phyloP scores from a whole-genome alignment of 92 coral and sea anemone genomes.

The Anthopleura xanthogrammica region DNA sequence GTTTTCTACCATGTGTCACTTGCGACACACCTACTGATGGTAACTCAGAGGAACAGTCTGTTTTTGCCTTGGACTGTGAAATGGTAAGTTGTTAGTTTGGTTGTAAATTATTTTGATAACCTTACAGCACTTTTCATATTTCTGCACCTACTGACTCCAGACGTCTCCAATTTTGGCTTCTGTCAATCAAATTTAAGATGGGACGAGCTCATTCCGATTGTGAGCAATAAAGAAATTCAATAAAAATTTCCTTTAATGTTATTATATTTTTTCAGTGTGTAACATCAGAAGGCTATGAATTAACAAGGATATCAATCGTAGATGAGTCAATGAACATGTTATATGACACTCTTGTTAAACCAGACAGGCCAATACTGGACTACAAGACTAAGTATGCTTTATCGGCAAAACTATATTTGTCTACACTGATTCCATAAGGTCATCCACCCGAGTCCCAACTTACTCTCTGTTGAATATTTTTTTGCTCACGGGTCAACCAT shows the following conservation, averaged over 20 bases:
- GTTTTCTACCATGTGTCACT: constrained; percentile 18
- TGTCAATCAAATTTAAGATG: too few species aligned
- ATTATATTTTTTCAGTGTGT: constrained; percentile 54
- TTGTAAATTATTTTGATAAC: too few species aligned
- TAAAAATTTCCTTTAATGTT: background rate
- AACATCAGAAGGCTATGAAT: constrained; percentile 71
- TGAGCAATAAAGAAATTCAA: too few species aligned
- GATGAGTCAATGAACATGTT: constrained; percentile 64
- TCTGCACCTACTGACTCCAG: too few species aligned
- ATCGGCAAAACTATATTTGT: too few species aligned
- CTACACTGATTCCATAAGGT: too few species aligned
- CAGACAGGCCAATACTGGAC: constrained; percentile 71
- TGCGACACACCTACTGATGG: background rate
- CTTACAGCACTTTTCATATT: too few species aligned
- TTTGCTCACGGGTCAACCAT: too few species aligned
- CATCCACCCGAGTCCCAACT: too few species aligned
- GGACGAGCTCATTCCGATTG: too few species aligned
- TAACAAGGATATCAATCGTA: constrained; percentile 85
- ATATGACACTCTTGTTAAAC: constrained; percentile 87
- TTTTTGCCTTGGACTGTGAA: constrained; percentile 95
- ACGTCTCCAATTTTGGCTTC: too few species aligned
- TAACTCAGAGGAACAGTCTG: constrained; percentile 30
- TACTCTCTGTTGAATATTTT: too few species aligned
- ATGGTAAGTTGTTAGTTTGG: constrained; percentile 55
- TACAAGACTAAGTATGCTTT: constrained; percentile 75